Conservation (phyloP, 2,888 invertebrate species). For the Yponomeuta sedellus region DNA sequence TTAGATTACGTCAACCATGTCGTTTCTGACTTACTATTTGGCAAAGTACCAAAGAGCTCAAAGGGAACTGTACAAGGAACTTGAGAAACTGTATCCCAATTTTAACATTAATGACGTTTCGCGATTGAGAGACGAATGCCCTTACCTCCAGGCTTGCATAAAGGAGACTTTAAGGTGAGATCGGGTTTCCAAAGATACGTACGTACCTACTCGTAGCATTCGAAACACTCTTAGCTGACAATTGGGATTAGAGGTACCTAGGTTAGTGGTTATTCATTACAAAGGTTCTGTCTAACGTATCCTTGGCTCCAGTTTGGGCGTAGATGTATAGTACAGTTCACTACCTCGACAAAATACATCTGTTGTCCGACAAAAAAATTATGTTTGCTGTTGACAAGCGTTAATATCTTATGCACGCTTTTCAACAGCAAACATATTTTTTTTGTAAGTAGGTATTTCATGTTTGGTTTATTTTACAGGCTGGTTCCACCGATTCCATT, state of each 20-base stretch:
- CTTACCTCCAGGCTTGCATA: constrained; percentile 79
- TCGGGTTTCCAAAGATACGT: no score
- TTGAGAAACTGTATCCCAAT: constrained; percentile 43
- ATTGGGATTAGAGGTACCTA: no score
- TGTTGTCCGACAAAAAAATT: no score
- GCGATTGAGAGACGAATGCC: constrained; percentile 47
- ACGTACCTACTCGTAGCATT: no score
- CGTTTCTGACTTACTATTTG: constrained; percentile 80
- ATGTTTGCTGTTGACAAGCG: no score
- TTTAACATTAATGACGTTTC: constrained; percentile 33
- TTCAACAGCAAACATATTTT: neutral
- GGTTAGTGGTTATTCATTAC: no score
- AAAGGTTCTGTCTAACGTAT: no score
- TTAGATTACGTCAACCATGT: constrained; percentile 77
- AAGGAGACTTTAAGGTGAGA: constrained; percentile 78
- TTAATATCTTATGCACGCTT: no score
- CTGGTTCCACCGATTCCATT: constrained; percentile 80
- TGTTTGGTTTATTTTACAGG: constrained; percentile 42
- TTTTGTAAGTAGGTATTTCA: neutral
- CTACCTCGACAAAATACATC: no score
- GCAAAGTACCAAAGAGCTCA: constrained; percentile 80
- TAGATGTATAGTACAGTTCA: no score
- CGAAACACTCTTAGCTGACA: no score
- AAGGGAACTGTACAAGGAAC: constrained; percentile 78
- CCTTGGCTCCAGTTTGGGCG: no score